phyloP scores from a whole-genome alignment of 2,113 vertebrate species.

The Hydrolagus affinis region DNA sequence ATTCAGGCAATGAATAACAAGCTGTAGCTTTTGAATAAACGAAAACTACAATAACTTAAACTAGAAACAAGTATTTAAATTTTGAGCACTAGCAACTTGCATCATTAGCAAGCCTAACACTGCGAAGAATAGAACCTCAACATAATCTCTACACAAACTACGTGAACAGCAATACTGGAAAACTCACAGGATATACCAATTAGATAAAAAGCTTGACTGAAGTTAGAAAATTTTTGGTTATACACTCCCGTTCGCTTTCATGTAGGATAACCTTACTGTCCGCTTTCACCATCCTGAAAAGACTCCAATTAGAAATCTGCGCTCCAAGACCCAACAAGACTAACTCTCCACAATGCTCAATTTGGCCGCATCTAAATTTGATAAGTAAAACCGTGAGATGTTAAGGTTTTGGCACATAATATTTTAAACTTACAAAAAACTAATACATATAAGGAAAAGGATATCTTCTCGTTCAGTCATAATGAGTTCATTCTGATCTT shows the following conservation, averaged over 20 bases:
- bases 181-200: not conserved
- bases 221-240: not conserved
- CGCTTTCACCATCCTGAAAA: not conserved
- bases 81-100: not conserved
- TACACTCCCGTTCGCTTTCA: not conserved
- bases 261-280: not conserved
- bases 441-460: constrained; percentile 57
- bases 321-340: not conserved
- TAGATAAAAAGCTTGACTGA: not conserved
- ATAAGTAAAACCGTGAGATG: not conserved
- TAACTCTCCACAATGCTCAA: not conserved
- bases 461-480: constrained; percentile 89
- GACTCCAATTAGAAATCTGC: not conserved
- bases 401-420: not conserved
- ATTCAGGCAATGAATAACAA: no score
- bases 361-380: not conserved
- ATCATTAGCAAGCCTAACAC: not conserved
- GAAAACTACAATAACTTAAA: no score
- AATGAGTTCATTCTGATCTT: constrained; percentile 82
- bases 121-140: not conserved
- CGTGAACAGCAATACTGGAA: not conserved
- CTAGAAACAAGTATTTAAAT: no score
- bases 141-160: not conserved
- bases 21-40: no score
- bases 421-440: not conserved